A percentile compares a stretch with the other conserved stretches of the same genome.
Conservation (phyloP, 1,140 invertebrate species). For the Bombus pyrosoma region DNA sequence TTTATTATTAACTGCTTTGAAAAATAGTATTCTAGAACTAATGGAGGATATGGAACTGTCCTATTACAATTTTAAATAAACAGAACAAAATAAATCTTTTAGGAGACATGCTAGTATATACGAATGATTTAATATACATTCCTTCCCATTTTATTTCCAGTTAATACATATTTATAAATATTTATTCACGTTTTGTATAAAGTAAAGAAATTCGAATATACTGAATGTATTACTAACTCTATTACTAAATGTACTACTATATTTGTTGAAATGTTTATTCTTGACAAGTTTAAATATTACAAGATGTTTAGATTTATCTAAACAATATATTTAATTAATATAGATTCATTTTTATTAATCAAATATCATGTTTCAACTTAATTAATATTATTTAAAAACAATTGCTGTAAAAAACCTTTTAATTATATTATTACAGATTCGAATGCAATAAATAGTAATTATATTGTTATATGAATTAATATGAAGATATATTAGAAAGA, state of each 20-base stretch:
- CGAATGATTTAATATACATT: background rate
- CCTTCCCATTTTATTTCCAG: background rate
- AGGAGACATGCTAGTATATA: background rate
- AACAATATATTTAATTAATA: slow-evolving; percentile 15
- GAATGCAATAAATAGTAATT: background rate
- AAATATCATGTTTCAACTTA: background rate
- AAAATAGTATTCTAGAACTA: background rate
- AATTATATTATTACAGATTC: background rate
- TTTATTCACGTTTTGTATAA: background rate
- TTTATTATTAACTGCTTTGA: background rate
- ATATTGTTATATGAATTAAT: background rate
- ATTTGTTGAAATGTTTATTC: background rate
- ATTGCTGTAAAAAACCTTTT: background rate
- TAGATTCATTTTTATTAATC: slow-evolving; percentile 10
- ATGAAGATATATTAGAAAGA: background rate
- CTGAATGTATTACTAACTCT: no score
- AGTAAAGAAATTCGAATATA: background rate
- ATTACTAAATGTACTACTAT: slow-evolving; percentile 6
- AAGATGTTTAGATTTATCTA: background rate
- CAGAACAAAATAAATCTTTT: slow-evolving; percentile 23
- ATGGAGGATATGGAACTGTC: background rate
- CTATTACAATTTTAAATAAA: background rate
- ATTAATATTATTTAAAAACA: background rate
- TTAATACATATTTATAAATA: background rate
- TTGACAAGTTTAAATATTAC: background rate